Conservation (phyloP, 2,797 vertebrate genomes). For the Cirrhinus molitorella region DNA sequence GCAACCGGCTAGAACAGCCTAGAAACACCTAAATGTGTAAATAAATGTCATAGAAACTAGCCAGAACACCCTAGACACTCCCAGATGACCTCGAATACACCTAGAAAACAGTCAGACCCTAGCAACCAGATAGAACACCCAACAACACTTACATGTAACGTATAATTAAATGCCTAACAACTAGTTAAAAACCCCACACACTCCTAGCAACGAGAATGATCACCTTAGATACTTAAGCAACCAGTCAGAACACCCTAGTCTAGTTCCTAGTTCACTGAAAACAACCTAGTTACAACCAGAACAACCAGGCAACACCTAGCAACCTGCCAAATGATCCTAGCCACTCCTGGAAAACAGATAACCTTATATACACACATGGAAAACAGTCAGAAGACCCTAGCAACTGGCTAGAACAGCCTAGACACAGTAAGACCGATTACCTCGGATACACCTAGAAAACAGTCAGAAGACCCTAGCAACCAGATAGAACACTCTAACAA, state of each 20-base stretch:
- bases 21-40: not conserved
- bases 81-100: too few relatives aligned
- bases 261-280: too few relatives aligned
- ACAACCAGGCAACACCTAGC: not conserved
- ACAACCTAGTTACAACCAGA: too few relatives aligned
- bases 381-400: too few relatives aligned
- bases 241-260: not conserved
- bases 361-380: too few relatives aligned
- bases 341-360: too few relatives aligned
- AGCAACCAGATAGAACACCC: not conserved
- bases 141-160: not conserved
- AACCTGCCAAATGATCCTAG: not conserved
- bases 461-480: too few relatives aligned
- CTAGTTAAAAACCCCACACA: not conserved
- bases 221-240: not conserved
- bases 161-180: not conserved
- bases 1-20: not conserved
- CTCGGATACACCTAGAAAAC: too few relatives aligned
- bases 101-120: not conserved
- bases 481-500: not conserved
- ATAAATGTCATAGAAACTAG: not conserved
- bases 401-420: not conserved
- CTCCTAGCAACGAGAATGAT: too few relatives aligned
- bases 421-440: too few relatives aligned
- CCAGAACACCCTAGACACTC: not conserved